Conservation (phyloP, 2,888 invertebrate species). For the Nephrotoma flavescens region DNA sequence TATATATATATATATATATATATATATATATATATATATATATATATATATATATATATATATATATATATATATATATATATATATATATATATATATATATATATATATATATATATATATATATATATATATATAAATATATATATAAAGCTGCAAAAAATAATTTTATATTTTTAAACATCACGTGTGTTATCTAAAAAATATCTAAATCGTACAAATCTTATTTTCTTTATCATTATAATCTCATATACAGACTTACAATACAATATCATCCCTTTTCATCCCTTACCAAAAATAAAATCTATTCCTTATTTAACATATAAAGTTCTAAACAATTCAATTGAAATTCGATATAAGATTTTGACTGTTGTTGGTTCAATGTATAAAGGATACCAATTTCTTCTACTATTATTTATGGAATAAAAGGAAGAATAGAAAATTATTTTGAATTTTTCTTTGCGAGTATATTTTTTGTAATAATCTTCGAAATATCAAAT, state of each 20-base stretch:
- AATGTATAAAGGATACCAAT: neutral
- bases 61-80: no score
- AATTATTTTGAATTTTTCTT: neutral
- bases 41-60: no score
- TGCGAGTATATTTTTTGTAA: neutral
- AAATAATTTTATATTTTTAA: neutral
- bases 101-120: no score
- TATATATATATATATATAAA: no score
- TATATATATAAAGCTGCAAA: no score
- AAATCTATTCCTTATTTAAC: neutral
- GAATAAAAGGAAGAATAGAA: neutral
- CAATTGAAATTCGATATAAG: neutral
- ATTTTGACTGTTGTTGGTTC: neutral
- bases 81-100: no score
- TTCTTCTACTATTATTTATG: no score
- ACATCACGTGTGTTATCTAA: neutral
- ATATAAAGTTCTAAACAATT: neutral
- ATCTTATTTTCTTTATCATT: neutral
- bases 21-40: no score
- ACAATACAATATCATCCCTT: neutral
- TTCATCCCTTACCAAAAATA: neutral
- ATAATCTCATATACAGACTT: neutral
- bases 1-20: no score
- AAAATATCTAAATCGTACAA: neutral
- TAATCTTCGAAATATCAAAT: neutral